Base-by-base conservation (phyloP, 53 echinoderm and acorn worm genomes). In the Echinometra lucunter region DNA sequence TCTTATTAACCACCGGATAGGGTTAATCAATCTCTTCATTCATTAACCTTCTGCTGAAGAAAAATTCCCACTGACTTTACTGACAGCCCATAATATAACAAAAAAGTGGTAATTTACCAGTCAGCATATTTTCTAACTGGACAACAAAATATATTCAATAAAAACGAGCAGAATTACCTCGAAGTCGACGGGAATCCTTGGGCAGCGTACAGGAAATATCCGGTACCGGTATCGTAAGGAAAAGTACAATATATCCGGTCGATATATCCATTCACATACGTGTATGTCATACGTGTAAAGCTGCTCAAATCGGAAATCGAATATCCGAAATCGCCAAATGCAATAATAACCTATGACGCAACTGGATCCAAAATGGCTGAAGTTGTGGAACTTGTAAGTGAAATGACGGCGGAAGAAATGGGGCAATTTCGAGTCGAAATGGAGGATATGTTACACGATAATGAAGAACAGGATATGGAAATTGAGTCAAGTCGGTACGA, bases 381-480 rank as follows among this genome's bases (percentile, higher is more conserved):
- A 81, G 82, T 81, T 40, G 93, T 58, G 9, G 93, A 81, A 55
- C 81, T 93, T 57, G 93, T 93, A 17, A 32, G 93, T 93, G 93
- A 93, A 78, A 93, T 93, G 93, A 93, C 93, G 38, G 80, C 93
- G 30, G 93, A 93, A 60, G 93, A 93, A 93, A 93, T 93, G 93
- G 93, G 93, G 2, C 93, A 93, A 38, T 93, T 93, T 38, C 80
- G 81, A 34, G 93, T 81, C 37, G 93, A 93, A 93, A 93, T 93
- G 93, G 93, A 93, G 40, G 93, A 93, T 81, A 93, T 93, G 93
- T 21, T 93, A 27, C 93, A 93, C 81, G 93, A 93, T 34, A 93
- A 92, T 67, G 96, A 96, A 94, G 92, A 81, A 53, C 85, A 96
- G 27, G 96, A 94, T 23, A 96, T 96, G 94, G 96, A 96, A 2